Conservation (phyloP, 2,797 vertebrate genomes). For the Gymnothorax javanicus region DNA sequence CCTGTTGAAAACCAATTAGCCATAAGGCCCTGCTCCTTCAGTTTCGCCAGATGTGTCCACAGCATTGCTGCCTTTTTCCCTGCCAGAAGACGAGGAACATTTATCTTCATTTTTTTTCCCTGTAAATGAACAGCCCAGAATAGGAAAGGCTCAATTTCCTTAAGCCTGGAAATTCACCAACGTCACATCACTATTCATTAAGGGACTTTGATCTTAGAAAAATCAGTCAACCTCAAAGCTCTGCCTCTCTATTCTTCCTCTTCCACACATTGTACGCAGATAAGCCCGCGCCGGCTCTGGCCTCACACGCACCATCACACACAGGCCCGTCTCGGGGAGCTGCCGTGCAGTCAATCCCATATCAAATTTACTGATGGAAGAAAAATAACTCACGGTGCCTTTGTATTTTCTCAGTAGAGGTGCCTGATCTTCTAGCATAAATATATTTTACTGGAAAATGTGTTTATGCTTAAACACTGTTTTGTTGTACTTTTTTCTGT, state of each 20-base stretch:
- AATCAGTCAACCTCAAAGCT: slow-evolving; percentile 20
- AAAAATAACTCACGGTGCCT: background rate
- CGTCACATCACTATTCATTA: slow-evolving; percentile 16
- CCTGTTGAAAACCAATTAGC: slow-evolving; percentile 20
- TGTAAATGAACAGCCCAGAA: slow-evolving; percentile 7
- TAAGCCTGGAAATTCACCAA: slow-evolving; percentile 15
- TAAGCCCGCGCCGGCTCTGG: background rate
- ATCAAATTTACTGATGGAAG: background rate
- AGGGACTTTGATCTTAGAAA: slow-evolving; percentile 21
- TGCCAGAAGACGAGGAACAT: background rate
- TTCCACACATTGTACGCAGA: slow-evolving; percentile 14
- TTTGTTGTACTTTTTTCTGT: background rate
- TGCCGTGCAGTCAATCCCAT: background rate
- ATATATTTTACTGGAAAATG: background rate
- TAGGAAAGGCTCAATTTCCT: slow-evolving; percentile 26
- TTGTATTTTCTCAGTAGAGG: background rate
- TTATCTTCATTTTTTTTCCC: slow-evolving; percentile 11
- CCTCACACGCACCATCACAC: background rate
- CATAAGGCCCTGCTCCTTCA: background rate
- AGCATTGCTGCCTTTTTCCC: slow-evolving; percentile 14
- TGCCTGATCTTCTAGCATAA: background rate
- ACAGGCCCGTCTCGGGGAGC: background rate
- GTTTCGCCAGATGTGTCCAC: background rate
- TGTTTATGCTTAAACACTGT: background rate
- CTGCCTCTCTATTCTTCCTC: background rate